Conservation (phyloP, 2,113 vertebrate species). For the Trichomycterus rosablanca region DNA sequence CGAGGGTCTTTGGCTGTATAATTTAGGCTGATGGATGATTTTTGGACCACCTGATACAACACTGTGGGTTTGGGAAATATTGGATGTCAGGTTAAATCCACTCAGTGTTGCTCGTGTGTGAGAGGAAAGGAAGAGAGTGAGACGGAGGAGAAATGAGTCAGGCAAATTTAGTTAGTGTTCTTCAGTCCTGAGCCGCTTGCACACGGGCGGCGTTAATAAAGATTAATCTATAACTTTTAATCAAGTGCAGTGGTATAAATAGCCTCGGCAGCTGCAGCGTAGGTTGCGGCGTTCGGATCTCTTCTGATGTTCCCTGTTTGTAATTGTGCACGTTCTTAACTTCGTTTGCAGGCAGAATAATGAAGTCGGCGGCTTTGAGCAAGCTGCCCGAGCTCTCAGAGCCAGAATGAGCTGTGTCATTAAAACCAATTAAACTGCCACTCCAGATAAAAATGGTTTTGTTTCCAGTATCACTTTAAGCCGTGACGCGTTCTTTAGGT, state of each 20-base stretch:
- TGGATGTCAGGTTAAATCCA: slow-evolving; percentile 35
- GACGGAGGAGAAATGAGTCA: slow-evolving; percentile 26
- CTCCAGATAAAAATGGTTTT: slow-evolving; percentile 16
- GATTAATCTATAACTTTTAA: slow-evolving; percentile 36
- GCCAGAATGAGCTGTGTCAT: slow-evolving; percentile 19
- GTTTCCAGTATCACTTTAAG: slow-evolving; percentile 15
- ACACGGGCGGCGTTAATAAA: slow-evolving; percentile 21
- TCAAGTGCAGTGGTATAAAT: slow-evolving; percentile 19
- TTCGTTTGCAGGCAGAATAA: slow-evolving; percentile 34
- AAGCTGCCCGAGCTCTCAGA: slow-evolving; percentile 23
- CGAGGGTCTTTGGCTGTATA: slow-evolving; percentile 11
- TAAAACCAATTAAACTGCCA: slow-evolving; percentile 38
- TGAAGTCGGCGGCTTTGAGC: slow-evolving; percentile 33
- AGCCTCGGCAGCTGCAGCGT: slow-evolving; percentile 1
- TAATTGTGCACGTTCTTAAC: slow-evolving; percentile 24
- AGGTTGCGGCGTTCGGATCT: background rate
- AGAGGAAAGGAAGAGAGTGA: too few relatives aligned
- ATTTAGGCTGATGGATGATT: slow-evolving; percentile 4
- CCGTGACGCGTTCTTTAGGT: slow-evolving; percentile 14
- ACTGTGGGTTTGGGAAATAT: slow-evolving; percentile 26
- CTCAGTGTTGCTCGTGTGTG: slow-evolving; percentile 3
- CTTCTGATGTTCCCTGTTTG: slow-evolving; percentile 13
- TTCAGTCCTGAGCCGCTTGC: background rate
- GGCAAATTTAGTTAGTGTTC: too few relatives aligned
- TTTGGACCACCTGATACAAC: slow-evolving; percentile 25